A percentile compares a stretch with the other conserved stretches of the same genome.
Conservation (phyloP, 2,888 invertebrate species). For the Macrosiphum euphorbiae region DNA sequence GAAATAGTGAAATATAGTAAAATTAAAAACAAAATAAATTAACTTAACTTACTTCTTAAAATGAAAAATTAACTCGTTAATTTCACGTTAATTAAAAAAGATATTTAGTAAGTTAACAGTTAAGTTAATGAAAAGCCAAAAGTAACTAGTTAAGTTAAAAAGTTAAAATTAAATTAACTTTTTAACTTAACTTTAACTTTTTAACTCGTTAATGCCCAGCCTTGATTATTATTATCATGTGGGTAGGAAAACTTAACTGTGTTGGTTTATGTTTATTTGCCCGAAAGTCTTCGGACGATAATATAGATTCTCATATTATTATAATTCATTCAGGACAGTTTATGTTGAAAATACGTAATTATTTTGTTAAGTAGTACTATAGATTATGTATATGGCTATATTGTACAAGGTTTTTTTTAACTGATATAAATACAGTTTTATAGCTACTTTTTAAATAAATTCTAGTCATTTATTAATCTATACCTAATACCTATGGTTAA, state of each 20-base stretch:
- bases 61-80: no score
- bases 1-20: no score
- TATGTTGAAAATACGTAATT: background rate
- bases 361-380: background rate
- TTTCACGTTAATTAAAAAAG: no score
- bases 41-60: no score
- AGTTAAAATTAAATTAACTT: no score
- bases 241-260: background rate
- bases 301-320: slow-evolving; percentile 32
- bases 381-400: no score
- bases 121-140: no score
- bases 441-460: background rate
- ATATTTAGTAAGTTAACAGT: no score
- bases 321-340: background rate
- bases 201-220: no score
- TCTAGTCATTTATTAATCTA: background rate
- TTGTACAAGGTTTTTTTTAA: background rate
- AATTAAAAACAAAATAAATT: no score
- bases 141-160: no score
- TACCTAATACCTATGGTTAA: background rate
- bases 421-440: background rate
- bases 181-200: no score
- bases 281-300: slow-evolving; percentile 15
- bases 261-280: background rate
- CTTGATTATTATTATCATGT: background rate